Conservation (phyloP, 2,113 vertebrate genomes). For the Nycticebus coucang region DNA sequence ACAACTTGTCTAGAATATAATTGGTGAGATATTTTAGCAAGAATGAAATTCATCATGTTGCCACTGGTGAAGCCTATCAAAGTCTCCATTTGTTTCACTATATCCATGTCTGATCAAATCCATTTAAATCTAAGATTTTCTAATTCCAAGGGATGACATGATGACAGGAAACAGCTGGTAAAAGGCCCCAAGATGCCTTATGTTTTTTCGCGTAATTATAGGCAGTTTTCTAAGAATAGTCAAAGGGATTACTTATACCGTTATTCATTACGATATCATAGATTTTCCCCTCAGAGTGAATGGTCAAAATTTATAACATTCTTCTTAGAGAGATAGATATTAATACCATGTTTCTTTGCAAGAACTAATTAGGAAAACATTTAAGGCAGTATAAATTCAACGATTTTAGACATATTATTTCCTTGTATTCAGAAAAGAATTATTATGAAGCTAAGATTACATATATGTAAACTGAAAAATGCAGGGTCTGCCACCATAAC, state of each 20-base stretch:
- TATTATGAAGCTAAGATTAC: not conserved
- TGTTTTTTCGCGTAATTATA: conserved; percentile 66
- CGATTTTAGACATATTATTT: not conserved
- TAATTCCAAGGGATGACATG: conserved; percentile 61
- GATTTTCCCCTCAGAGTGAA: not conserved
- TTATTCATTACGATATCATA: conserved; percentile 42
- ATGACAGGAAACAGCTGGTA: conserved; percentile 76
- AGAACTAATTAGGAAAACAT: conserved; percentile 39
- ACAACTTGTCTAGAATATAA: conserved; percentile 59
- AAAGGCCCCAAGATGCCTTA: conserved; percentile 60
- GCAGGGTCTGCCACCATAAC: not conserved
- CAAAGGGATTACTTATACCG: conserved; percentile 72
- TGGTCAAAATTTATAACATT: conserved; percentile 49
- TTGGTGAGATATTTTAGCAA: conserved; percentile 39
- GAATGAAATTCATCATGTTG: conserved; percentile 51
- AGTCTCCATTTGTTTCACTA: conserved; percentile 66
- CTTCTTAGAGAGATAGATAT: conserved; percentile 10
- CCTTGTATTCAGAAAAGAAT: not conserved
- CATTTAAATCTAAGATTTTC: conserved; percentile 76
- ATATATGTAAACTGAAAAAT: not conserved
- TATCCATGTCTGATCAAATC: conserved; percentile 59
- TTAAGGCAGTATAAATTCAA: not conserved
- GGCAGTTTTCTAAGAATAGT: conserved; percentile 64
- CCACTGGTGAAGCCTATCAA: conserved; percentile 65
- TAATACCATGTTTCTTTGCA: conserved; percentile 3